A percentile compares a stretch with the other conserved stretches of the same genome.
Conservation (phyloP, 2,888 invertebrate species). For the Cantharis flavilabris region DNA sequence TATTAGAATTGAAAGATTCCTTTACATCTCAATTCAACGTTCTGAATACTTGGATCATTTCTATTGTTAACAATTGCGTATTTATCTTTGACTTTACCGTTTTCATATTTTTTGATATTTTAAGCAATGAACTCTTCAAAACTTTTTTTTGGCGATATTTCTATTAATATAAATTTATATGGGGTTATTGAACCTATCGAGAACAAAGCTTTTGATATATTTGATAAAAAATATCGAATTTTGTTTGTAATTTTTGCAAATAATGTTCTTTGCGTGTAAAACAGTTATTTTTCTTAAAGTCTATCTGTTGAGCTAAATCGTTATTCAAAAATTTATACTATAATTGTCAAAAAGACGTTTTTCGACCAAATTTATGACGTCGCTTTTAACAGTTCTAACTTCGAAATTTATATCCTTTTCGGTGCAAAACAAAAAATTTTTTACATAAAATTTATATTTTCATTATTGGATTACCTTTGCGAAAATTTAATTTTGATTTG, state of each 20-base stretch:
- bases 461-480: background rate
- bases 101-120: constrained; percentile 28
- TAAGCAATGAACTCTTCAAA: constrained; percentile 6
- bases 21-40: constrained; percentile 36
- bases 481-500: background rate
- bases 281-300: background rate
- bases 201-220: background rate
- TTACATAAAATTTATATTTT: background rate
- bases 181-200: background rate
- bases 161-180: background rate
- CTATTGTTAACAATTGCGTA: constrained; percentile 31
- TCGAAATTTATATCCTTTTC: background rate
- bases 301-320: background rate
- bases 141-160: background rate
- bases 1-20: constrained; percentile 42
- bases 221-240: background rate
- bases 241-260: background rate
- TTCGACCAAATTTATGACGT: background rate
- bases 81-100: constrained; percentile 35
- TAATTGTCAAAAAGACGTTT: background rate
- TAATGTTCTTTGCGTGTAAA: background rate
- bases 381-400: background rate
- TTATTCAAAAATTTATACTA: background rate
- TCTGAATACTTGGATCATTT: constrained; percentile 27
- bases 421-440: background rate